Base-by-base conservation (phyloP, 2,888 invertebrate genomes). In the Malacosoma neustria region DNA sequence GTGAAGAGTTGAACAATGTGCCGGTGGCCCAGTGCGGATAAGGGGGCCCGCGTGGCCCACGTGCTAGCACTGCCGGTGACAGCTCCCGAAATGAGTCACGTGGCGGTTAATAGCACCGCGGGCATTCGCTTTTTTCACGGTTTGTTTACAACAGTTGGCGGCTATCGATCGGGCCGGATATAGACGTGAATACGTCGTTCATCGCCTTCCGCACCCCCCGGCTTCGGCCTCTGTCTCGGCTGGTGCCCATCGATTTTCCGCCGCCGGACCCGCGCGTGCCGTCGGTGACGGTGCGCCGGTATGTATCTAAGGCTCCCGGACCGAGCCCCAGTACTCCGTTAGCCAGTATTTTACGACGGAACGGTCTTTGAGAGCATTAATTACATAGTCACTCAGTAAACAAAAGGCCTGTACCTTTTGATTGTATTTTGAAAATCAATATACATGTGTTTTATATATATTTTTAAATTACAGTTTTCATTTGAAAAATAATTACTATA, bases 31-130 rank as follows among this genome's bases (percentile, higher is more conserved):
- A n/a, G n/a, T n/a, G n/a, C n/a, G n/a, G n/a, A n/a, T n/a, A n/a
- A n/a, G n/a, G n/a, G 22, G 22, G 6, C 4, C 22, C 22, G 22
- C 38, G 46, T 48, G 39, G 55, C 51, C 71, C 80, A 75, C 81
- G 80, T 76, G 77, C 63, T 54, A 51, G 43, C 53, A 41, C 77
- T 86, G 86, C 55, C 49, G 51, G 60, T 85, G 86, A 86, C 86
- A 85, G 86, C 72, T 77, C 72, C 71, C 73, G 54, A 81, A 84
- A 85, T 85, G 72, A 80, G 82, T 81, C 85, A 82, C 85, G 85
- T 85, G 85, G 72, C 80, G 62, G 65, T 58, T 79, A 79, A 80
- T 77, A 73, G 79, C 71, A 66, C 63, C 63, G 51, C 68, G 58
- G 56, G 61, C 59, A 57, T 57, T 65, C 63, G 55, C 55, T 80